These are phyloP conservation scores for Anthonomus grandis DNA, from an alignment of 1,140 invertebrate species.

Conservation along the genomic window DNA sequence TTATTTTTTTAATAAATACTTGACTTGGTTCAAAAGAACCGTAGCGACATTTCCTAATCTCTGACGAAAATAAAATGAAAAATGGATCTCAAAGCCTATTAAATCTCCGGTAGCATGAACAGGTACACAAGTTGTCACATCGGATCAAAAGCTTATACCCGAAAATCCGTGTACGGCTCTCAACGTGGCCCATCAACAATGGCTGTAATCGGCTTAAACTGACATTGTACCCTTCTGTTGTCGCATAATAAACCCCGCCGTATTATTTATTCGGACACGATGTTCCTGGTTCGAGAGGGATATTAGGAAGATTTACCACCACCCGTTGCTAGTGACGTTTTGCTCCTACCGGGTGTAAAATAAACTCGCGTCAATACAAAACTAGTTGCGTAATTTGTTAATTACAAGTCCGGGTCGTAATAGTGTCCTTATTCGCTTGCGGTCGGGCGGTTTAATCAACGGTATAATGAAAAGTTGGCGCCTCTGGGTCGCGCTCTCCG, in stretches of 20 bases:
- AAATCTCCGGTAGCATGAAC: conserved; percentile 18
- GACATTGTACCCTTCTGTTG: conserved; percentile 13
- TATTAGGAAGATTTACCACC: too few species aligned
- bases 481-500: conserved; percentile 41
- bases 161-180: conserved; percentile 21
- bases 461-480: conserved; percentile 46
- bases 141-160: conserved; percentile 18
- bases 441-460: conserved; percentile 41
- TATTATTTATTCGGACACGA: conserved; percentile 1
- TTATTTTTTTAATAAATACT: too few species aligned
- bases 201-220: conserved; percentile 16
- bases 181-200: conserved; percentile 11
- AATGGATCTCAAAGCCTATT: background rate
- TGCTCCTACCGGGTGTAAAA: too few species aligned
- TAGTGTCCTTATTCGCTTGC: conserved; percentile 21
- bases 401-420: conserved; percentile 24
- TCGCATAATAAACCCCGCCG: conserved; percentile 6
- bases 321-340: too few species aligned
- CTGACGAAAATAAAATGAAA: too few species aligned
- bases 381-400: conserved; percentile 20
- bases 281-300: background rate
- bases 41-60: too few species aligned
- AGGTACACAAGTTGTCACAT: conserved; percentile 18
- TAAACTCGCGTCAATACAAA: conserved; percentile 10
- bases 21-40: too few species aligned